Evolutionary conservation across 1,140 invertebrate species (phyloP).

Genomic region (Lamellibrachia luymesi): DNA sequence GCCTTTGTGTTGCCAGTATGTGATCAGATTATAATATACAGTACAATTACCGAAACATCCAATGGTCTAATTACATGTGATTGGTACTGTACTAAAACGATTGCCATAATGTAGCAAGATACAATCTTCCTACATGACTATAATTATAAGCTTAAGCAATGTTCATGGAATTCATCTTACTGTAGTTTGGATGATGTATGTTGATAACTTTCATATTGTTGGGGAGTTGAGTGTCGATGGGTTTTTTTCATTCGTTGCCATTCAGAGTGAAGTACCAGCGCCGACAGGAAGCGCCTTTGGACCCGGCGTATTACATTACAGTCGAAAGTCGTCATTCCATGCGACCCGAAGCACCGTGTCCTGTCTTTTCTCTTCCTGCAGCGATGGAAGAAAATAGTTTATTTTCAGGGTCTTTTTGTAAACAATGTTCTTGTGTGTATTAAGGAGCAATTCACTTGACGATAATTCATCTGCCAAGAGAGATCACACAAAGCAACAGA

Average conservation of each 20-base stretch:
- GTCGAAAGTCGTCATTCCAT: neutral
- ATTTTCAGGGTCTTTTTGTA: too few species aligned
- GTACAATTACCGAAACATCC: too few species aligned
- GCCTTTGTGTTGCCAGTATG: too few species aligned
- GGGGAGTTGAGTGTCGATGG: neutral
- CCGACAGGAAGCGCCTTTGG: neutral
- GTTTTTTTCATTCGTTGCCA: neutral
- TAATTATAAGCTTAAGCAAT: too few species aligned
- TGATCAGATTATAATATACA: too few species aligned
- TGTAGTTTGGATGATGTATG: neutral
- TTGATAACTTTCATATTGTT: neutral
- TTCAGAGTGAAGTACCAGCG: neutral
- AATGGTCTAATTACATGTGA: too few species aligned
- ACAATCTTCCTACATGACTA: neutral
- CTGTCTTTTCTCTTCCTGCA: neutral
- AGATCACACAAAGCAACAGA: too few species aligned
- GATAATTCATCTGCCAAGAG: too few species aligned
- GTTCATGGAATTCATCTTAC: neutral
- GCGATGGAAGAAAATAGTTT: too few species aligned
- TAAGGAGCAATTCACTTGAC: too few species aligned
- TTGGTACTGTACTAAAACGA: too few species aligned
- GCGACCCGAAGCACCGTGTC: neutral
- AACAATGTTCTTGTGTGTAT: too few species aligned
- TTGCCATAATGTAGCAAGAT: neutral
- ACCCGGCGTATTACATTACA: neutral